phyloP scores from a whole-genome alignment of 2,888 invertebrate genomes.

The Agrochola circellaris region DNA sequence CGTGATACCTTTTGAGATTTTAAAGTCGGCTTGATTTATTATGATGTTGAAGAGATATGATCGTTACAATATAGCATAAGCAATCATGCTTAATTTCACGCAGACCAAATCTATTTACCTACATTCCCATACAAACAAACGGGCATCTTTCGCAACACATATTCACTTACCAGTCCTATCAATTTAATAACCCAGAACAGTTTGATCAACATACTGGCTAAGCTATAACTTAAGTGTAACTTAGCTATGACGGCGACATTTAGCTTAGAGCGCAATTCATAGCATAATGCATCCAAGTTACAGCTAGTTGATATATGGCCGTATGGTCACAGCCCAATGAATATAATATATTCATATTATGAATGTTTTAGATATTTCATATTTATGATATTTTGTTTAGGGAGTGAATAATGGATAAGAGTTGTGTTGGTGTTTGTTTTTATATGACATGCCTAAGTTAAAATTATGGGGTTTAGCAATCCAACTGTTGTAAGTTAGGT shows the following conservation, averaged over 20 bases:
- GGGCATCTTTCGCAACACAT: slow-evolving; percentile 49
- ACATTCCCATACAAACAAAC: slow-evolving; percentile 45
- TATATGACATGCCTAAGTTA: neutral
- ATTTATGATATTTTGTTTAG: slow-evolving; percentile 54
- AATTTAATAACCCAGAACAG: slow-evolving; percentile 55
- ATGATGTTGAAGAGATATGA: neutral
- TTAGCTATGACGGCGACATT: slow-evolving; percentile 53
- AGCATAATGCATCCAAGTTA: slow-evolving; percentile 52
- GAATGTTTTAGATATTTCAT: slow-evolving; percentile 58
- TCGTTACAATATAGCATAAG: too few relatives aligned
- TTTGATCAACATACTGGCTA: slow-evolving; percentile 64
- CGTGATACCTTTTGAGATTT: neutral
- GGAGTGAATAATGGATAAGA: slow-evolving; percentile 25
- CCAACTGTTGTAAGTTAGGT: neutral
- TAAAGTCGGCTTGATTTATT: neutral
- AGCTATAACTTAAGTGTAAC: slow-evolving; percentile 52
- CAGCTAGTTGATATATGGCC: slow-evolving; percentile 55
- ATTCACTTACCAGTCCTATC: slow-evolving; percentile 51
- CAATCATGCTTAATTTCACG: neutral
- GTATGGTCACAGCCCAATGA: slow-evolving; percentile 52
- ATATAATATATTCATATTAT: too few relatives aligned
- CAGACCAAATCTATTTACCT: neutral
- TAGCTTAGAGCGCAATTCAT: slow-evolving; percentile 53
- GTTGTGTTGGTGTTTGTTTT: slow-evolving; percentile 1
- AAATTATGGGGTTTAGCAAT: too few relatives aligned